A percentile compares a stretch with the other conserved stretches of the same genome.
These are phyloP conservation scores for Eristalinus sepulchralis DNA, from an alignment of 2,888 invertebrate species.

Conservation along the genomic window DNA sequence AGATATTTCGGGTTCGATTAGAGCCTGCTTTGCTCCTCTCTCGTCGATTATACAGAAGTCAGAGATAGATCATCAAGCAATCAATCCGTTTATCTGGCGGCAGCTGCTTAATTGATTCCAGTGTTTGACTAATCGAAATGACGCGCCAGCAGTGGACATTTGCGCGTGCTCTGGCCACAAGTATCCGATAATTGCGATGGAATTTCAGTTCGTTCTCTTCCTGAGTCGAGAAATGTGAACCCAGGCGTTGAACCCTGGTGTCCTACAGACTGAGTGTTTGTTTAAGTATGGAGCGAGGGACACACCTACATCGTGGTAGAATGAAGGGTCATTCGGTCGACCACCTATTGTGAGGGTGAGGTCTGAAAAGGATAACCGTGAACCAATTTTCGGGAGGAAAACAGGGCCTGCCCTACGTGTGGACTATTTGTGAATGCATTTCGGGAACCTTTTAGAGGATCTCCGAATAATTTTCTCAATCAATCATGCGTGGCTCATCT, in stretches of 20 bases:
- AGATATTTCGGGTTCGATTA: constrained; percentile 25
- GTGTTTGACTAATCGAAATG: constrained; percentile 10
- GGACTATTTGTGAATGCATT: constrained; percentile 36
- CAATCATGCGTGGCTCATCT: constrained; percentile 60
- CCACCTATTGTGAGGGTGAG: constrained; percentile 60
- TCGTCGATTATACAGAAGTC: constrained; percentile 17
- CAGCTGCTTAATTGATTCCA: constrained; percentile 42
- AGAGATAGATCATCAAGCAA: constrained; percentile 45
- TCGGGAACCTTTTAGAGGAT: constrained; percentile 32
- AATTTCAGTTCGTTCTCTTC: constrained; percentile 43
- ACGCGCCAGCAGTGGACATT: constrained; percentile 33
- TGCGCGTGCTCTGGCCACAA: constrained; percentile 23
- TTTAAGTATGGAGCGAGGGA: constrained; percentile 30
- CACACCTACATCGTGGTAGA: constrained; percentile 29
- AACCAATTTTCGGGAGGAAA: constrained; percentile 31
- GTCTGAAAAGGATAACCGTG: constrained; percentile 61
- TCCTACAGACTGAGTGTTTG: neutral
- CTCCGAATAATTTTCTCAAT: constrained; percentile 38
- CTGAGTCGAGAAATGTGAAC: neutral
- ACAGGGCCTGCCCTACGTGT: constrained; percentile 21
- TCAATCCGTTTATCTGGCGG: constrained; percentile 22
- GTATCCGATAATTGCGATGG: constrained; percentile 59
- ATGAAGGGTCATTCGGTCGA: constrained; percentile 36
- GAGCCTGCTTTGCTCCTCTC: neutral
- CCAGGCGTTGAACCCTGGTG: neutral